Evolutionary conservation across 92 coral and sea anemone species (phyloP).

Genomic region (Siderastrea siderea): DNA sequence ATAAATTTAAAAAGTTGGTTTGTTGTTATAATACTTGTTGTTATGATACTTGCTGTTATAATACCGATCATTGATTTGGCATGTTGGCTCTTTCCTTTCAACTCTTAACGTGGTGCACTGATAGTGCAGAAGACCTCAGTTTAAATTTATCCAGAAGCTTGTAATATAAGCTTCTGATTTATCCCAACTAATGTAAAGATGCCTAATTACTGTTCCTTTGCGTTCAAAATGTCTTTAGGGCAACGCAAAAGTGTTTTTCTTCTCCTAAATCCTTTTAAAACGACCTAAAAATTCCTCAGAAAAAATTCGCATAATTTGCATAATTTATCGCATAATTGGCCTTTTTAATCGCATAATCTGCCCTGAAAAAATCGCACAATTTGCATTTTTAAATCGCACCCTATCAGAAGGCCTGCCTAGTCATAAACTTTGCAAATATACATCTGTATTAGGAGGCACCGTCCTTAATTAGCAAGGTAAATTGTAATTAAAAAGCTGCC

Average conservation of each 20-base stretch:
- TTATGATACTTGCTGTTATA: too few species aligned
- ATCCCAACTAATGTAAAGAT: neutral
- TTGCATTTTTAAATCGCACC: too few species aligned
- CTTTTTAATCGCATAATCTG: slow-evolving; percentile 33
- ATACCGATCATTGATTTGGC: too few species aligned
- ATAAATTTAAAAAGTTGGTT: too few species aligned
- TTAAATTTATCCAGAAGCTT: neutral
- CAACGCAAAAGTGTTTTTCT: slow-evolving; percentile 10
- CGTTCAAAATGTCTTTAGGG: neutral
- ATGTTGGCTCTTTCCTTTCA: too few species aligned
- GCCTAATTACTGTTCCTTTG: neutral
- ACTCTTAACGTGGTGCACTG: neutral
- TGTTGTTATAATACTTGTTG: too few species aligned
- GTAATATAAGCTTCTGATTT: neutral
- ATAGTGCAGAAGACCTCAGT: neutral
- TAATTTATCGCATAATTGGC: slow-evolving; percentile 23
- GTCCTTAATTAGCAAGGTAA: too few species aligned
- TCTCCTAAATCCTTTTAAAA: neutral
- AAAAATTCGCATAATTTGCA: slow-evolving; percentile 16
- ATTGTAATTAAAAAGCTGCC: too few species aligned
- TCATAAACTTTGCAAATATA: too few species aligned
- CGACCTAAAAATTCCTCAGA: neutral
- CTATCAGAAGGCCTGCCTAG: too few species aligned
- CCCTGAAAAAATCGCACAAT: slow-evolving; percentile 23
- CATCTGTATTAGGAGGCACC: too few species aligned